Conservation (phyloP, 1,140 invertebrate species). For the Drosophila carrolli region DNA sequence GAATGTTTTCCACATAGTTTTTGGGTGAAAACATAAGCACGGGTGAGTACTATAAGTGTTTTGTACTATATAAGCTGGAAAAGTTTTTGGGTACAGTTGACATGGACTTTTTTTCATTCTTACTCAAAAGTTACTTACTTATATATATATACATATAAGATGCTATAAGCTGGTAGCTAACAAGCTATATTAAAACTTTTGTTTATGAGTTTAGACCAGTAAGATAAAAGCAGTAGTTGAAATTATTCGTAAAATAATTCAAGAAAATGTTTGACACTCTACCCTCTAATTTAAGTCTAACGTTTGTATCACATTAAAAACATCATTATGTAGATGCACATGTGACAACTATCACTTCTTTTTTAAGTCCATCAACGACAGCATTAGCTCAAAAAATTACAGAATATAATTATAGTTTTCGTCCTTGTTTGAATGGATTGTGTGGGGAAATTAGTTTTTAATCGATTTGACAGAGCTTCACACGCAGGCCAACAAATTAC, state of each 20-base stretch:
- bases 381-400: slow-evolving; percentile 23
- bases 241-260: no score
- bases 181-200: neutral
- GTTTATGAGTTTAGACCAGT: no score
- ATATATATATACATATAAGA: no score
- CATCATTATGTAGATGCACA: neutral
- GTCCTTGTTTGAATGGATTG: slow-evolving; percentile 31
- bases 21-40: neutral
- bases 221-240: no score
- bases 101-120: neutral
- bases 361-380: slow-evolving; percentile 32
- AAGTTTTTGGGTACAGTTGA: slow-evolving; percentile 25
- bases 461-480: slow-evolving; percentile 76
- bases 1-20: slow-evolving; percentile 14
- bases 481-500: slow-evolving; percentile 63
- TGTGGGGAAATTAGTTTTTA: slow-evolving; percentile 77
- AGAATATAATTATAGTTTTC: slow-evolving; percentile 34
- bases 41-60: slow-evolving; percentile 23
- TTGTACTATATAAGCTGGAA: slow-evolving; percentile 10
- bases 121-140: neutral
- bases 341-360: neutral
- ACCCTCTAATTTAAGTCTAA: neutral
- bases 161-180: neutral
- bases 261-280: no score
- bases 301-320: neutral